Evolutionary conservation across 2,888 invertebrate species (phyloP).

Genomic region (Noctua pronuba): DNA sequence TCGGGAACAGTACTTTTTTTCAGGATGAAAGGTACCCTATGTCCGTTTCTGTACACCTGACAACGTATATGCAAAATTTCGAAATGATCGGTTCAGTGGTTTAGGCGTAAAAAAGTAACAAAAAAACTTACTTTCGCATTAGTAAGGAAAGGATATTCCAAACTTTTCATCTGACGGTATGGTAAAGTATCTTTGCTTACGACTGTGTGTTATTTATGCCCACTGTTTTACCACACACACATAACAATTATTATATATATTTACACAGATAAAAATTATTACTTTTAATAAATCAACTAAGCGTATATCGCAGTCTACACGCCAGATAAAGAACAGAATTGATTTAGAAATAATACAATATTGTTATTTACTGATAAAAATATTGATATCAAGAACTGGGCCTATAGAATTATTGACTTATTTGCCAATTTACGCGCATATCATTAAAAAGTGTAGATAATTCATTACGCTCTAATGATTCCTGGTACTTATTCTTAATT

Average conservation of each 20-base stretch:
- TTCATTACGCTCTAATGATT: conserved; percentile 22
- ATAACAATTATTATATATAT: no score
- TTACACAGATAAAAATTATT: no score
- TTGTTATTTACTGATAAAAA: conserved; percentile 15
- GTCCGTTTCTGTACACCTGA: no score
- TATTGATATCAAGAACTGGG: neutral
- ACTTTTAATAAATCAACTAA: neutral
- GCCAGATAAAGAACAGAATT: conserved; percentile 3
- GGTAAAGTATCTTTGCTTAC: neutral
- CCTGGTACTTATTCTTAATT: conserved; percentile 17
- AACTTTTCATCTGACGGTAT: neutral
- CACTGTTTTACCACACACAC: no score
- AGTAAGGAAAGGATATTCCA: no score
- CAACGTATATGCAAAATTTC: no score
- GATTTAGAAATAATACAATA: neutral
- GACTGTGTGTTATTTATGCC: neutral
- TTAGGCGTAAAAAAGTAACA: no score
- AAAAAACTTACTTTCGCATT: no score
- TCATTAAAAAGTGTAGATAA: conserved; percentile 3
- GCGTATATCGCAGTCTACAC: conserved; percentile 4
- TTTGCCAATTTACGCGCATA: neutral
- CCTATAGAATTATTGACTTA: neutral
- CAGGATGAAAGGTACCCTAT: no score
- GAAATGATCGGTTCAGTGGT: no score
- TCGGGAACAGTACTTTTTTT: no score